Evolutionary conservation across 2,113 vertebrate species (phyloP), one percentile per base, ranked within the genome.

Genomic region (Hystrix cristata): DNA sequence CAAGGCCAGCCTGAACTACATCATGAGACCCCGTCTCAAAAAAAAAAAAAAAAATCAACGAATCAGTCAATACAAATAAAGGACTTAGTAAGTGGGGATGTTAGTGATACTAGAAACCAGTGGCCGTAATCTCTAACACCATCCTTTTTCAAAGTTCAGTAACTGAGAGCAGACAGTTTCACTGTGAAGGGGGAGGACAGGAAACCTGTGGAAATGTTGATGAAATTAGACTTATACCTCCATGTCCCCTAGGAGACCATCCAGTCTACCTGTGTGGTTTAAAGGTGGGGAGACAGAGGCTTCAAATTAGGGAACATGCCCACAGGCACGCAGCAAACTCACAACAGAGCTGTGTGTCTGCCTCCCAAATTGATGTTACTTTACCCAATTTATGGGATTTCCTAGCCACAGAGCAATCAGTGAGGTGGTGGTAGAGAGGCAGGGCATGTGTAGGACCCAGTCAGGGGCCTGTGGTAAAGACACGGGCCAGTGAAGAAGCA

Each of bases 361-460:
- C 51, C 53, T 59, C 78, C 62, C 34, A 2, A 2, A 9, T 27
- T 65, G 4, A 60, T 29, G 43, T 46, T 51, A 43, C 25, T 27
- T 76, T 64, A 21, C 13, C 27, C n/a, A 83, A 7, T 55, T 38
- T 18, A 7, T 0, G 16, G 85, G n/a, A 19, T 29, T 72, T 55
- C 9, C 34, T 21, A 18, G 57, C 15, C 59, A 23, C 29, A 76
- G 31, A 60, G 48, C 2, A 18, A 38, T 4, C 15, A 51, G 0
- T 10, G 29, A 34, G 0, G 46, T 4, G 13, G 14, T 7, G 38
- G 43, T 14, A 4, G 3, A 16, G 14, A 69, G 31, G 31, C 51
- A 10, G 53, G 9, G 38, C 5, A 0, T 43, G 12, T 34, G n/a
- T 25, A 7, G 51, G 51, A 27, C 2, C 4, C 9, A 0, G 34